Evolutionary conservation across 1,140 invertebrate species (phyloP), one percentile per base, ranked within the genome.

Genomic region (Rhagoletis pomonella): DNA sequence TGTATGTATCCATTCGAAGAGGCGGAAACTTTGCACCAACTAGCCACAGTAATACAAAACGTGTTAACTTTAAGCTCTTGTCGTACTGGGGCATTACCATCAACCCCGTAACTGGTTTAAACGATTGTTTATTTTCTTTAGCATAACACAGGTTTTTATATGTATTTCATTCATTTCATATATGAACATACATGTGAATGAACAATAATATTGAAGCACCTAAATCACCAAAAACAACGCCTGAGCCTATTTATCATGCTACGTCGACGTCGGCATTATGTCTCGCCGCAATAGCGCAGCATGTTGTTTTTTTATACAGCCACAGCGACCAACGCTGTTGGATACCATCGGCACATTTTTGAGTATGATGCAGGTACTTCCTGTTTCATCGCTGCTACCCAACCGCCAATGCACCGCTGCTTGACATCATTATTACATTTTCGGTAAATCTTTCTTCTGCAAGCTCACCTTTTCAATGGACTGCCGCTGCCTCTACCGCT

Each of bases 351-450:
- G 9, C 73, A 81, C 73, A 81, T 81, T 55, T 81, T 50, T 55
- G 47, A 81, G 47, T 50, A 81, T 19, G 47, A 7, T 55, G 47
- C 9, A 55, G 2, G 47, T 50, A 50, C 47, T 81, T 29, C n/a
- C 19, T 19, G 17, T 55, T 55, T 81, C 55, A 17, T 81, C 10
- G 14, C 0, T 19, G 42, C n/a, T 29, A 19, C 17, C 19, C 55
- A 42, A 9, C n/a, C 47, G 65, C 12, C 12, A 73, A 73, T 67
- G 42, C 42, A 73, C 44, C 44, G 47, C 73, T 17, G 73, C 67
- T 73, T 44, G 67, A 44, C 47, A 81, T 50, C 73, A 73, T 81
- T 81, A 81, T 81, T 81, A 81, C 73, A 81, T 81, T 81, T 77
- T 81, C 47, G n/a, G 73, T 55, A 81, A 81, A 81, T 81, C 73